Evolutionary conservation across 1,140 invertebrate species (phyloP), one percentile per base, ranked within the genome.

Genomic region (Nymphalis io): DNA sequence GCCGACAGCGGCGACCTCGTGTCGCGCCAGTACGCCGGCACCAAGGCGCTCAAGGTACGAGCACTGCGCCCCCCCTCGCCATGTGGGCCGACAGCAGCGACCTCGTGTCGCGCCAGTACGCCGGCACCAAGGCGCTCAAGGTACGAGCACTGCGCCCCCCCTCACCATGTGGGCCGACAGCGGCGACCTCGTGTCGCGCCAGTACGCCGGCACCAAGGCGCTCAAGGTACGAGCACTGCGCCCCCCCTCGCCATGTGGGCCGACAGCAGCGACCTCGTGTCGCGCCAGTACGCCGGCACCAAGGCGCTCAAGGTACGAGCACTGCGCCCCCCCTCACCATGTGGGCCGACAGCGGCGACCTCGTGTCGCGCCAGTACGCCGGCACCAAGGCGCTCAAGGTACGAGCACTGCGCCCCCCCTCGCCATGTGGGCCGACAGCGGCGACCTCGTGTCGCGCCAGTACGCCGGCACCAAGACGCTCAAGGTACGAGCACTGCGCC

Each of bases 1-100:
- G 98, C 98, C 0, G 99, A 99, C 92, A 99, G 99, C 92, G 98
- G 98, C 0, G 98, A 99, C 84, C 95, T 96, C 57, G 97, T 99
- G 63, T 98, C 97, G 75, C 94, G 97, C 73, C 98, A 99, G 84
- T 99, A 99, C 92, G 98, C 98, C 6, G 98, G 98, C 20, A 99
- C 98, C 21, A 98, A 98, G 87, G 98, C 98, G 40, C 93, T 99
- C 1, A 99, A 99, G 95, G 97, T 98, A 89, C 15, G n/a, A n/a
- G n/a, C 5, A 5, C 10, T 3, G 92, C 94, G 46, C 95, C 95
- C 21, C 96, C 97, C 84, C 96, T 97, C 85, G 90, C 94, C 40
- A 92, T 99, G 75, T 99, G 98, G 98, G 98, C 98, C 0, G 99
- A 99, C 92, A 99, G 99, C 92, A 98, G 98, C 0, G 98, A 99